Conservation (phyloP, 2,113 vertebrate genomes). For the Rostratula benghalensis region DNA sequence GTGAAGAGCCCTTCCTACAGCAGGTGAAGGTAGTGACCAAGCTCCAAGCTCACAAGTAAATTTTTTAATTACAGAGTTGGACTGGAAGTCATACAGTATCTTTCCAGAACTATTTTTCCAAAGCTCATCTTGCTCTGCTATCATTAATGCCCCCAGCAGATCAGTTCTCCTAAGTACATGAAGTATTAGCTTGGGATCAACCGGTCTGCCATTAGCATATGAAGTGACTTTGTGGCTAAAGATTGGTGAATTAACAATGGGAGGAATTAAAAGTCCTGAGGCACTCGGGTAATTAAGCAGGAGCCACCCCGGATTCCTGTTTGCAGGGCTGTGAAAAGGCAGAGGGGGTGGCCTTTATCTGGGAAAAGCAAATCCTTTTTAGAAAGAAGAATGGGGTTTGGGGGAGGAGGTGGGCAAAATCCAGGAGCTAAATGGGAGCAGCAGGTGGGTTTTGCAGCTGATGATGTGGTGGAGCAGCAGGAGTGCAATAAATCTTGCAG, state of each 20-base stretch:
- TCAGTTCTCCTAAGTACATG: background rate
- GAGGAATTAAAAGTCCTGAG: slow-evolving; percentile 53
- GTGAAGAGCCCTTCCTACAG: background rate
- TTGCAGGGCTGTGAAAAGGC: slow-evolving; percentile 20
- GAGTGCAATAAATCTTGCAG: slow-evolving; percentile 33
- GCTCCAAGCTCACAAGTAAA: background rate
- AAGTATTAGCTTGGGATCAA: slow-evolving; percentile 58
- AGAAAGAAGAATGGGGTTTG: background rate
- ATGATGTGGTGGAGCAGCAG: background rate
- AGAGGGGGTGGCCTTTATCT: background rate
- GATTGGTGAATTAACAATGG: slow-evolving; percentile 50
- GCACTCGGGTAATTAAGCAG: slow-evolving; percentile 63
- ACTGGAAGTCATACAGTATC: background rate
- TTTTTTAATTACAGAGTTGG: background rate
- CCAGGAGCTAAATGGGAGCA: background rate
- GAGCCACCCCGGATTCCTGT: slow-evolving; percentile 55
- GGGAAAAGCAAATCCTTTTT: background rate
- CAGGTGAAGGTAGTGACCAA: background rate
- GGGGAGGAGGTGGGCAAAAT: background rate
- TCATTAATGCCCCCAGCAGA: slow-evolving; percentile 33
- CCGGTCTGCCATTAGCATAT: slow-evolving; percentile 54
- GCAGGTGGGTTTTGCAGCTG: slow-evolving; percentile 53
- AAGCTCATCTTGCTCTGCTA: background rate
- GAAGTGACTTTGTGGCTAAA: slow-evolving; percentile 66
- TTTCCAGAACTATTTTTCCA: background rate